Base-by-base conservation (phyloP, 2,113 vertebrate species). In the Lepus americanus region DNA sequence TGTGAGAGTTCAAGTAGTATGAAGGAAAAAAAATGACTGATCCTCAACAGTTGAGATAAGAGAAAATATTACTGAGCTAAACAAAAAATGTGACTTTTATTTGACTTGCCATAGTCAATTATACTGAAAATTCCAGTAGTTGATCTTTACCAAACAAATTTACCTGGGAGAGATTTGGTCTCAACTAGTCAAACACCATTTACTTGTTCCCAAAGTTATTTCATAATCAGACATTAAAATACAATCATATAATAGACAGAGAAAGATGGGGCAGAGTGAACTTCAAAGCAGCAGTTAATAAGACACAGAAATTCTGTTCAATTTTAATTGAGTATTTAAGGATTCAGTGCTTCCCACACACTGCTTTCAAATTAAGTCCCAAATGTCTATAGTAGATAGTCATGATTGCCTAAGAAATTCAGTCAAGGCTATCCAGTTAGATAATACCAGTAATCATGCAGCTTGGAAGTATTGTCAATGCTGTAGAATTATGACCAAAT, bases 51-150 rank as follows among this genome's bases (percentile, higher is more conserved):
- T 44, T 44, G 44, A 44, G 44, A 44, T 7, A 44, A 44, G 44
- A 44, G 44, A 44, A 44, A 44, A 44, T 97, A 96, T 53, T 73
- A 67, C 49, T 84, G n/a, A 23, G 53, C 20, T 95, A 91, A 89
- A 74, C 88, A 95, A 39, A 96, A 44, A 95, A 96, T 16, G 44
- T 95, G 95, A 36, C 69, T 95, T 94, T 90, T 79, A 95, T 98
- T 93, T 95, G 89, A 93, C 76, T 33, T 63, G 44, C 44, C 70
- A 61, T 20, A 72, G 72, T 74, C 22, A 88, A 59, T 67, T 95
- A 87, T 44, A 72, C 55, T 95, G 14, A 25, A 90, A 90, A 94
- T 33, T 89, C 39, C 49, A 64, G 83, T 87, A 22, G 78, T 4
- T 0, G 0, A 83, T 39, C 36, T 73, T n/a, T 27, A n/a, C 89